A percentile compares a stretch with the other conserved stretches of the same genome.
These are phyloP conservation scores for Oncorhynchus nerka DNA, from an alignment of 2,113 vertebrate genomes.

Conservation along the genomic window DNA sequence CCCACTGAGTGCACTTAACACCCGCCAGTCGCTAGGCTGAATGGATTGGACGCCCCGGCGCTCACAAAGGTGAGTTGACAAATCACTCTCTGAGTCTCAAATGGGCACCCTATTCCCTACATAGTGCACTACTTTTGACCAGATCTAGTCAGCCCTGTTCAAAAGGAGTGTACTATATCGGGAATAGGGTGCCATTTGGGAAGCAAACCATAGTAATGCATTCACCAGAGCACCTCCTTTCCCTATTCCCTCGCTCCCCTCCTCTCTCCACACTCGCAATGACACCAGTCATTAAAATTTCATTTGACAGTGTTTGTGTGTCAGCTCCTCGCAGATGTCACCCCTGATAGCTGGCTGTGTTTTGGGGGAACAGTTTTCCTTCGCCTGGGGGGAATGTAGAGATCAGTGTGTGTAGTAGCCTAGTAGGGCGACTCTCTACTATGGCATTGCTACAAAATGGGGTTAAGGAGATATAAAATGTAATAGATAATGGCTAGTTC, in stretches of 20 bases:
- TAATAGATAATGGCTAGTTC: no score
- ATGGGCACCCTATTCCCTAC: no score
- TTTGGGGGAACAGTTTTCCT: constrained; percentile 41
- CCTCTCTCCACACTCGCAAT: constrained; percentile 16
- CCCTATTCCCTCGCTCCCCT: constrained; percentile 27
- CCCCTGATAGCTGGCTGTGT: constrained; percentile 57
- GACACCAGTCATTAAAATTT: constrained; percentile 67
- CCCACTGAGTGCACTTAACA: constrained; percentile 68
- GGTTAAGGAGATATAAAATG: no score
- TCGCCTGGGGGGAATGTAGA: constrained; percentile 55
- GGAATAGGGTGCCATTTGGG: no score
- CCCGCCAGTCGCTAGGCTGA: constrained; percentile 45
- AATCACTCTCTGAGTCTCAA: constrained; percentile 48
- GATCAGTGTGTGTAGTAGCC: constrained; percentile 19
- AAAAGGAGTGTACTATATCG: no score
- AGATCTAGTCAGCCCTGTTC: no score
- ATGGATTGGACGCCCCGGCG: background rate
- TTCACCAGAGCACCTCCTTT: constrained; percentile 42
- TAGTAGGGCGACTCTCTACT: constrained; percentile 30
- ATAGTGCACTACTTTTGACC: no score
- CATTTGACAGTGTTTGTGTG: constrained; percentile 71
- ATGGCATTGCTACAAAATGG: constrained; percentile 18
- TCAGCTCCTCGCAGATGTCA: constrained; percentile 64
- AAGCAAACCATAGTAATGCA: constrained; percentile 38
- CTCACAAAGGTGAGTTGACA: constrained; percentile 70